Percentiles rank a stretch among this genome's conserved stretches.
These are phyloP conservation scores for Dynastes hyllus DNA, from an alignment of 2,888 invertebrate species.

Conservation along the genomic window DNA sequence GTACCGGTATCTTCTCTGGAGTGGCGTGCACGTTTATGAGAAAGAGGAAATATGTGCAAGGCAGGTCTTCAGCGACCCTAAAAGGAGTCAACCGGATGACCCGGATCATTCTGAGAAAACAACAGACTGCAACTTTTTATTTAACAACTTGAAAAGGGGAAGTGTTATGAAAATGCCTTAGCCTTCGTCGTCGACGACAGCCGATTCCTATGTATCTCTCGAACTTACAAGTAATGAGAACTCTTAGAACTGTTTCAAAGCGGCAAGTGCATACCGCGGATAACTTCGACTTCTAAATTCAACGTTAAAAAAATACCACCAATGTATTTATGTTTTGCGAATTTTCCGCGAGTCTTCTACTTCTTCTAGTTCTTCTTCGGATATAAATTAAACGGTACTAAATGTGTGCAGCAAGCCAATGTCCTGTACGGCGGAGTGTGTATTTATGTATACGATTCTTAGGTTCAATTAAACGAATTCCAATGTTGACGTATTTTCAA, in stretches of 20 bases:
- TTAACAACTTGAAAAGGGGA: slow-evolving; percentile 58
- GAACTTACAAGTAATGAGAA: slow-evolving; percentile 46
- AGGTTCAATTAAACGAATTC: slow-evolving; percentile 19
- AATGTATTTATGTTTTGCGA: slow-evolving; percentile 38
- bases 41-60: slow-evolving; percentile 58
- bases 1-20: slow-evolving; percentile 50
- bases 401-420: slow-evolving; percentile 5
- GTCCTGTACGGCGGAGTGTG: not conserved
- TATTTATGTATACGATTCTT: slow-evolving; percentile 10
- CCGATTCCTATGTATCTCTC: slow-evolving; percentile 30
- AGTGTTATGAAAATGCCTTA: slow-evolving; percentile 59
- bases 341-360: slow-evolving; percentile 23
- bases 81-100: slow-evolving; percentile 60
- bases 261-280: slow-evolving; percentile 34
- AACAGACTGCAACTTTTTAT: slow-evolving; percentile 60
- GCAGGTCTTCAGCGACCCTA: slow-evolving; percentile 60
- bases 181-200: slow-evolving; percentile 32
- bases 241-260: slow-evolving; percentile 44
- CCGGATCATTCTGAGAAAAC: slow-evolving; percentile 62
- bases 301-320: slow-evolving; percentile 36
- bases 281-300: slow-evolving; percentile 41
- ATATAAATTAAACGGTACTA: slow-evolving; percentile 39
- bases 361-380: slow-evolving; percentile 24
- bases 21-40: slow-evolving; percentile 52
- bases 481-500: not conserved